These are phyloP conservation scores for Drosophila navojoa DNA, from an alignment of 1,140 invertebrate species.

Conservation along the genomic window DNA sequence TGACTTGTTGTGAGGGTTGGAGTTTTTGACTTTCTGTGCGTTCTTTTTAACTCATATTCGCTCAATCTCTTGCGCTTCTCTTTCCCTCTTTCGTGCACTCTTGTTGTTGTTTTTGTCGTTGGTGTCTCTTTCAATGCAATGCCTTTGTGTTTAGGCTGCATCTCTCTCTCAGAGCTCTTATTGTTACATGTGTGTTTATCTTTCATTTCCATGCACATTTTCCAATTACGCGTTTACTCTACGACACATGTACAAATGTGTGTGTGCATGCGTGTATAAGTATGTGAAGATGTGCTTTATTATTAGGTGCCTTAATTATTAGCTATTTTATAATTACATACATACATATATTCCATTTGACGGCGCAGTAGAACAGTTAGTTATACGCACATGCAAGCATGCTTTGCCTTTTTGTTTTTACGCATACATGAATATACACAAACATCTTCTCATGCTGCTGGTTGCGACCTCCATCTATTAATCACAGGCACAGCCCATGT, in stretches of 20 bases:
- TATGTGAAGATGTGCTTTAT: slow-evolving; percentile 5
- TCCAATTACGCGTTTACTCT: slow-evolving; percentile 55
- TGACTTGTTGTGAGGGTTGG: slow-evolving; percentile 76
- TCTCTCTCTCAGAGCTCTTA: slow-evolving; percentile 72
- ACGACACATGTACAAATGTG: neutral
- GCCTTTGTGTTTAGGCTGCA: slow-evolving; percentile 74
- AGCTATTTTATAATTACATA: slow-evolving; percentile 15
- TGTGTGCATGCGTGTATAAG: neutral
- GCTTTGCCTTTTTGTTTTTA: neutral
- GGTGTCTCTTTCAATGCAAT: slow-evolving; percentile 64
- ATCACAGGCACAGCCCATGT: slow-evolving; percentile 23
- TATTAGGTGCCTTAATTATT: slow-evolving; percentile 16
- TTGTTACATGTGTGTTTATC: slow-evolving; percentile 75
- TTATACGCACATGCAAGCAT: neutral
- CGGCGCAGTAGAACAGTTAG: slow-evolving; percentile 16
- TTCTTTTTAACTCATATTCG: slow-evolving; percentile 60
- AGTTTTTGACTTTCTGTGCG: slow-evolving; percentile 71
- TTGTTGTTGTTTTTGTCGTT: slow-evolving; percentile 7
- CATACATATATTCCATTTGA: slow-evolving; percentile 35
- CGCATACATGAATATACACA: slow-evolving; percentile 2
- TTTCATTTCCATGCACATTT: slow-evolving; percentile 68
- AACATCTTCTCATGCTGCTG: slow-evolving; percentile 35
- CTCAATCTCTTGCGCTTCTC: slow-evolving; percentile 44
- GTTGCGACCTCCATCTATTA: slow-evolving; percentile 38
- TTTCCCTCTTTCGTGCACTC: slow-evolving; percentile 9